Conservation (phyloP, 2,113 vertebrate species). For the Okapia johnstoni region DNA sequence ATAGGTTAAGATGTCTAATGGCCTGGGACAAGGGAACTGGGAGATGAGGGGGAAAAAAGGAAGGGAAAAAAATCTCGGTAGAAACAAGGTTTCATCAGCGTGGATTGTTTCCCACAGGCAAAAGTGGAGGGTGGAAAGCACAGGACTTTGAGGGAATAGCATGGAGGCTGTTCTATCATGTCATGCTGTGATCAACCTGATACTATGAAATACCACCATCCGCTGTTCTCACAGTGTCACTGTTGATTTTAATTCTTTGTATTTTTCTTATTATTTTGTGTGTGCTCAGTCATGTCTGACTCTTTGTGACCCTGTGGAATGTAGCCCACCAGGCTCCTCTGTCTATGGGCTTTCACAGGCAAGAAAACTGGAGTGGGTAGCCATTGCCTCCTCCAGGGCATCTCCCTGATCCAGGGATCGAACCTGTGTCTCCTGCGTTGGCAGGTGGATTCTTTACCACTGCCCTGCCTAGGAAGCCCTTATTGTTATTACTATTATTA, state of each 20-base stretch:
- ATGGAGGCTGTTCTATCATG: constrained; percentile 76
- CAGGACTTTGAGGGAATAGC: constrained; percentile 75
- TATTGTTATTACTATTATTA: neutral
- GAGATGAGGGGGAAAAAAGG: constrained; percentile 68
- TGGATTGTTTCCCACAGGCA: constrained; percentile 86
- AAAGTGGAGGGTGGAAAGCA: constrained; percentile 80
- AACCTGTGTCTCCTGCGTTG: neutral
- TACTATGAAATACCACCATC: constrained; percentile 63
- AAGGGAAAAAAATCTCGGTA: constrained; percentile 57
- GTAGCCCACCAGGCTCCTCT: neutral
- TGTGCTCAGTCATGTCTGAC: neutral
- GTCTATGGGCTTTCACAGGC: neutral
- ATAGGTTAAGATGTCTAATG: constrained; percentile 70
- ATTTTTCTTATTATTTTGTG: neutral
- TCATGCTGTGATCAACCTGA: constrained; percentile 73
- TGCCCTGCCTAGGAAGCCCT: neutral
- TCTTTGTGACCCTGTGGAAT: neutral
- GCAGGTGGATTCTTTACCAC: neutral
- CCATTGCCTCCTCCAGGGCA: neutral
- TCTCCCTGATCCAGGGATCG: neutral
- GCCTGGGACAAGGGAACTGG: constrained; percentile 40
- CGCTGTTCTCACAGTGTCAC: constrained; percentile 40
- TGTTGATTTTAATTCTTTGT: neutral
- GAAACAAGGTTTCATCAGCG: constrained; percentile 73
- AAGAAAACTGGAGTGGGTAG: neutral